Conservation (phyloP, 92 coral and sea anemone species). For the Scolanthus callimorphus region DNA sequence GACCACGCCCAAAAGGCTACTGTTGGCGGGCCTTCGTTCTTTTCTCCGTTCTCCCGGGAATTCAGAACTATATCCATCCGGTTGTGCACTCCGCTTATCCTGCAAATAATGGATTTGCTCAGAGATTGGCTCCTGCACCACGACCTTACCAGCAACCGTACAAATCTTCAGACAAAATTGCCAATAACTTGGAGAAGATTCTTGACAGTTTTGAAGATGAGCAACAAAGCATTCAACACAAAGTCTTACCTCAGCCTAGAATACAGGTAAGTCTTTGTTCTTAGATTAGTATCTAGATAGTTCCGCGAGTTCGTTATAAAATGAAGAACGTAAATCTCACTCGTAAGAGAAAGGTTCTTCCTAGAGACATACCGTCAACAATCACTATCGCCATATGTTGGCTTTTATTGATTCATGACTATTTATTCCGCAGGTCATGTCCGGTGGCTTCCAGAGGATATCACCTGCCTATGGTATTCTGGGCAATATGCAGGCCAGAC, state of each 20-base stretch:
- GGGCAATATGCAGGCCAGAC: no score
- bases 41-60: conserved; percentile 5
- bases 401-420: no score
- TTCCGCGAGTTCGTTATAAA: no score
- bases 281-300: no score
- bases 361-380: no score
- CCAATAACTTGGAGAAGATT: conserved; percentile 40
- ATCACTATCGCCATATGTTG: no score
- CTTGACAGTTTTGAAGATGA: conserved; percentile 54
- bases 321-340: no score
- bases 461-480: no score
- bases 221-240: conserved; percentile 1
- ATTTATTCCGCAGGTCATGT: no score
- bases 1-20: not conserved
- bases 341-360: no score
- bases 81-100: not conserved
- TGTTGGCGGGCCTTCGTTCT: not conserved
- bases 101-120: not conserved
- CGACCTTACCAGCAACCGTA: conserved; percentile 7
- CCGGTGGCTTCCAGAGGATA: no score
- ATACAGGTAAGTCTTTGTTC: not conserved
- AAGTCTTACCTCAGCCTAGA: not conserved
- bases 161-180: conserved; percentile 14
- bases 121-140: not conserved
- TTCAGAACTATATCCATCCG: conserved; percentile 1